Evolutionary conservation across 2,888 invertebrate species (phyloP).

Genomic region (Nephrotoma flavescens): DNA sequence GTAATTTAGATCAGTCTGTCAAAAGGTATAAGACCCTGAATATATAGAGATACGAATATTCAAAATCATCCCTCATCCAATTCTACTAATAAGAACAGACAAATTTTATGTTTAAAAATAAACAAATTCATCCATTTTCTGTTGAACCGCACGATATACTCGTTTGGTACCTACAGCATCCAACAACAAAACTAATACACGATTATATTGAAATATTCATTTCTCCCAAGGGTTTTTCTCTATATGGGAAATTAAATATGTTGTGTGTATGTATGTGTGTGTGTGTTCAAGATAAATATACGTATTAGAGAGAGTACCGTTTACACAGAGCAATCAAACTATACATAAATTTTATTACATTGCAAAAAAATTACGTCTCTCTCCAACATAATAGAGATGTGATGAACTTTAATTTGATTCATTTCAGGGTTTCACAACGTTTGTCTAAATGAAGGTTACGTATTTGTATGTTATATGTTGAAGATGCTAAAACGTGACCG

Average conservation of each 20-base stretch:
- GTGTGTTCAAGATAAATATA: neutral
- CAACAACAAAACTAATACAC: neutral
- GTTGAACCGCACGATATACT: neutral
- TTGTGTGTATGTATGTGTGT: neutral
- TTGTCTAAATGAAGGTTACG: too few species aligned
- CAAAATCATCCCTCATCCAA: neutral
- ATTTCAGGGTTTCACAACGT: too few species aligned
- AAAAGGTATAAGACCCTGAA: neutral
- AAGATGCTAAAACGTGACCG: too few species aligned
- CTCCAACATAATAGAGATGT: too few species aligned
- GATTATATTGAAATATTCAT: neutral
- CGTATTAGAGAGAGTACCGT: too few species aligned
- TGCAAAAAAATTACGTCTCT: too few species aligned
- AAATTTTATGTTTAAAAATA: neutral
- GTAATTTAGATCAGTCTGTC: neutral
- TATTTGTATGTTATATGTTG: too few species aligned
- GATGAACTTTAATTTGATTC: too few species aligned
- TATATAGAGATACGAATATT: neutral
- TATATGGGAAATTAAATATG: neutral
- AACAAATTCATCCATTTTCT: neutral
- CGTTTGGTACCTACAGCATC: neutral
- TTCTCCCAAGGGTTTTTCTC: neutral
- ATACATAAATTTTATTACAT: too few species aligned
- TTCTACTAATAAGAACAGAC: neutral
- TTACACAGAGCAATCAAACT: too few species aligned